These are phyloP conservation scores for Tolmerus cingulatus DNA, from an alignment of 2,888 invertebrate genomes.

Conservation along the genomic window DNA sequence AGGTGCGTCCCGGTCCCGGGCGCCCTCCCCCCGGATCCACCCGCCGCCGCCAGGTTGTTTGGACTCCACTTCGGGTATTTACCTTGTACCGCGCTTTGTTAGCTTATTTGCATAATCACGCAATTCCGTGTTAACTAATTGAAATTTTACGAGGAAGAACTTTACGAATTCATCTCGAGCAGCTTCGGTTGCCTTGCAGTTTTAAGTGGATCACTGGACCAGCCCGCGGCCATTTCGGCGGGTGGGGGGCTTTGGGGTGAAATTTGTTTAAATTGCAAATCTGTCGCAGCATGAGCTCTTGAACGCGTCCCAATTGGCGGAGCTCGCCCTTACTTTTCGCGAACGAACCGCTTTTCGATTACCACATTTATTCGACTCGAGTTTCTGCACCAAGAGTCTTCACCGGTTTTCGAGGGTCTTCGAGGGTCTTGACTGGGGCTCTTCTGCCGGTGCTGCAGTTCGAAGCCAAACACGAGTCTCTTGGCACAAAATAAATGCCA, in stretches of 20 bases:
- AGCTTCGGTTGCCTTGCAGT: background rate
- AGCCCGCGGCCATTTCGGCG: background rate
- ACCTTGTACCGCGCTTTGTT: constrained; percentile 22
- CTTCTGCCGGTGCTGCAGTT: background rate
- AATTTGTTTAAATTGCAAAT: background rate
- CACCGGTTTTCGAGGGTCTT: background rate
- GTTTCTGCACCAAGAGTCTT: background rate
- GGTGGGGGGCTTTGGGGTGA: background rate
- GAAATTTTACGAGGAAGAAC: constrained; percentile 30
- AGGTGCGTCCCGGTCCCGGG: background rate
- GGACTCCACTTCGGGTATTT: constrained; percentile 16
- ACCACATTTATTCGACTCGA: background rate
- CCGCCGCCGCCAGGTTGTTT: background rate
- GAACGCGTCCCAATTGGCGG: background rate
- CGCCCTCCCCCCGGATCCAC: background rate
- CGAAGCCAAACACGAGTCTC: background rate
- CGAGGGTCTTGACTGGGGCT: too few relatives aligned
- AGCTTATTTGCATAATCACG: constrained; percentile 25
- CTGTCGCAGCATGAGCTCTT: background rate
- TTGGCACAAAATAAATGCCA: background rate
- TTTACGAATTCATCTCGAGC: background rate
- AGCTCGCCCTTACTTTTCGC: background rate
- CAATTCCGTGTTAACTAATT: constrained; percentile 26
- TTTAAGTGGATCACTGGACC: background rate
- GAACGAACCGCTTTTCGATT: background rate